Conservation (phyloP, 2,888 invertebrate species). For the Himalopsyche japonica region DNA sequence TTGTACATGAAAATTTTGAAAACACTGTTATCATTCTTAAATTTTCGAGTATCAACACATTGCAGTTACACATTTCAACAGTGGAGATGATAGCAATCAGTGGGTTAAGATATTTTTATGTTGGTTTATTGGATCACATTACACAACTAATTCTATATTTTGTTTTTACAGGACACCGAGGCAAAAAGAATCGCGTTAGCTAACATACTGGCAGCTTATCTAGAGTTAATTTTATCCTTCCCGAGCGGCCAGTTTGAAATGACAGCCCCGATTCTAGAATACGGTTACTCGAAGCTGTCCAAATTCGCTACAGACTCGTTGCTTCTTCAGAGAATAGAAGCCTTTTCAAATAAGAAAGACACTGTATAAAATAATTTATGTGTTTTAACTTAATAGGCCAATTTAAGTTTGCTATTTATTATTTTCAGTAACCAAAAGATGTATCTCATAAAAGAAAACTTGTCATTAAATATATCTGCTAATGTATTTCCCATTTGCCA, state of each 20-base stretch:
- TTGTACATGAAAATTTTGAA: too few species aligned
- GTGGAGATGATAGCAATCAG: too few species aligned
- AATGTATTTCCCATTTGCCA: neutral
- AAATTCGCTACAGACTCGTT: constrained; percentile 57
- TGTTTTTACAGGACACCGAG: constrained; percentile 71
- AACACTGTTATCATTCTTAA: too few species aligned
- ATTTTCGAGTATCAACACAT: too few species aligned
- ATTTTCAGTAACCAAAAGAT: neutral
- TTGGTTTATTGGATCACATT: neutral
- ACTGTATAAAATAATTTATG: constrained; percentile 43
- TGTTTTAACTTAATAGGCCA: neutral
- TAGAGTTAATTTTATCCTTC: constrained; percentile 74
- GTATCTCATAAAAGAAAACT: neutral
- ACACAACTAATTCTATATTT: neutral
- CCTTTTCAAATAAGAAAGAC: constrained; percentile 60
- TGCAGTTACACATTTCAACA: too few species aligned
- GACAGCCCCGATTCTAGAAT: constrained; percentile 54
- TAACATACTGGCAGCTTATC: constrained; percentile 81
- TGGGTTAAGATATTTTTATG: too few species aligned
- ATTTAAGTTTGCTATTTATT: neutral
- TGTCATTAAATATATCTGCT: neutral
- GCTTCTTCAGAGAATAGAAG: constrained; percentile 57
- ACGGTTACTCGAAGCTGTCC: constrained; percentile 54
- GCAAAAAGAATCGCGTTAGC: constrained; percentile 83
- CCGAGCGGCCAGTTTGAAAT: constrained; percentile 63